These are phyloP conservation scores for Mongoloraphidia duomilia DNA, from an alignment of 2,888 invertebrate genomes.

Conservation along the genomic window DNA sequence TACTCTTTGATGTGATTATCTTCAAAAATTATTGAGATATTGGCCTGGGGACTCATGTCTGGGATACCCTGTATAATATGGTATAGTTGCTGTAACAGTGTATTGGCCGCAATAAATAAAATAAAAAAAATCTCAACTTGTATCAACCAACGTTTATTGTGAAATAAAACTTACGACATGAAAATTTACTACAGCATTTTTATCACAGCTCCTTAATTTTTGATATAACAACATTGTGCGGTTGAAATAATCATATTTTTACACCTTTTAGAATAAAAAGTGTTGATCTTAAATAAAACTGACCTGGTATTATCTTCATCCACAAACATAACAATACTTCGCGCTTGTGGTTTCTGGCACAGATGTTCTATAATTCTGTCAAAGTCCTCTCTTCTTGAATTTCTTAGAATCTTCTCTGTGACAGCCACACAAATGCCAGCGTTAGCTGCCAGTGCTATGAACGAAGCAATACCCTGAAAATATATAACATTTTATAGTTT, in stretches of 20 bases:
- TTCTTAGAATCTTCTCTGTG: conserved; percentile 41
- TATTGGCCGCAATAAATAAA: no score
- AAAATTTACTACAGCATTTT: neutral
- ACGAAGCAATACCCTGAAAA: conserved; percentile 42
- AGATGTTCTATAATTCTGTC: conserved; percentile 43
- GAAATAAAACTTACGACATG: no score
- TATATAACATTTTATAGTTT: no score
- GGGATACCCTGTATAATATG: no score
- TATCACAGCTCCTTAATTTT: neutral
- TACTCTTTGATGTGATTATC: no score
- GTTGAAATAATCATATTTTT: neutral
- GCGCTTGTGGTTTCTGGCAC: conserved; percentile 39
- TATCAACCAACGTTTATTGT: no score
- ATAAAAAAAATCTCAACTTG: no score
- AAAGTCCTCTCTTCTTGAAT: conserved; percentile 40
- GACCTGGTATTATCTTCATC: conserved; percentile 54
- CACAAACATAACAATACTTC: conserved; percentile 54
- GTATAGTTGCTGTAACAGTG: no score
- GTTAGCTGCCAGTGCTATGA: conserved; percentile 31
- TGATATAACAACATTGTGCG: neutral
- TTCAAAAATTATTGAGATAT: no score
- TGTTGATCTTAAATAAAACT: conserved; percentile 7
- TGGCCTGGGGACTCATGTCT: no score
- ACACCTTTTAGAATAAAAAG: neutral
- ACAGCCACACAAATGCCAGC: conserved; percentile 39